These are phyloP conservation scores for Ictidomys tridecemlineatus DNA, from an alignment of 2,113 vertebrate genomes.

Conservation along the genomic window DNA sequence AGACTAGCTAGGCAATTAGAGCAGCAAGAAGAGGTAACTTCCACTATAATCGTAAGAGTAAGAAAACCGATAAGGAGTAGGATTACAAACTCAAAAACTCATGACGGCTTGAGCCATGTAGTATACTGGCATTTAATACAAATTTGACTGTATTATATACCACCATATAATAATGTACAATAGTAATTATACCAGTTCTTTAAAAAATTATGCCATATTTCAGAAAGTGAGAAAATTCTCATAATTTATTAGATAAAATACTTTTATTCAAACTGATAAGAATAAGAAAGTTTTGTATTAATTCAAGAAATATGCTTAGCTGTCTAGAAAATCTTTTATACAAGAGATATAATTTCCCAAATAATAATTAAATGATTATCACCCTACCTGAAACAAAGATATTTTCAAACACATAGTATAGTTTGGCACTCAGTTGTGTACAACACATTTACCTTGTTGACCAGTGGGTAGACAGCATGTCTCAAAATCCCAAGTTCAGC, in stretches of 20 bases:
- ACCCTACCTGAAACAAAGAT: neutral
- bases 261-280: neutral
- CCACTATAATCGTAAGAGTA: neutral
- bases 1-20: neutral
- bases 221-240: neutral
- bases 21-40: neutral
- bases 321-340: constrained; percentile 2
- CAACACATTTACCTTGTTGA: neutral
- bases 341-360: constrained; percentile 28
- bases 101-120: neutral
- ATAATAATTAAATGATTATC: constrained; percentile 12
- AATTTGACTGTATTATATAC: neutral
- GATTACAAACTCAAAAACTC: constrained; percentile 14
- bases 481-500: neutral
- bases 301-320: neutral
- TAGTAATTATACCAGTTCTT: neutral
- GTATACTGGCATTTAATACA: neutral
- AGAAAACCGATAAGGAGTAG: neutral
- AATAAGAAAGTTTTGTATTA: neutral
- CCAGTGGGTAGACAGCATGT: neutral
- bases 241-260: neutral
- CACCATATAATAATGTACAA: neutral
- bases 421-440: no score
- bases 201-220: neutral
- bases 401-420: neutral